Percentiles rank a stretch among this genome's conserved stretches.
Evolutionary conservation across 1,140 invertebrate genomes (phyloP).

Genomic region (Littorina saxatilis): DNA sequence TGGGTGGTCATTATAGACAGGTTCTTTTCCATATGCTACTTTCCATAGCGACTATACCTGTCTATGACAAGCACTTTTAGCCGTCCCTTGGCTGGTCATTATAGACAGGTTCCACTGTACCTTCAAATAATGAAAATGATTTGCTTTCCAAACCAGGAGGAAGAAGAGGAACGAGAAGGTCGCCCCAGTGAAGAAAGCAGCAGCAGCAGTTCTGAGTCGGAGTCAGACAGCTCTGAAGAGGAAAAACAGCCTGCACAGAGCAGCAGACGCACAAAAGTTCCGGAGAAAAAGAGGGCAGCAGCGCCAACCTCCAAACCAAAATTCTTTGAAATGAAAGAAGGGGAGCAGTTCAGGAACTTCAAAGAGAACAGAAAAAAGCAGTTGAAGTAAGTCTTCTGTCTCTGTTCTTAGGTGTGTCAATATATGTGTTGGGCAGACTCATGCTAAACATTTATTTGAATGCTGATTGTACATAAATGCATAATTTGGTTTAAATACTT

Average conservation of each 20-base stretch:
- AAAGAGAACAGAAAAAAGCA: constrained; percentile 74
- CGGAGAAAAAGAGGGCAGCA: background rate
- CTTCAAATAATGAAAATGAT: too few species aligned
- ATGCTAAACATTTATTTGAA: too few species aligned
- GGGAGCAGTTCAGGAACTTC: constrained; percentile 79
- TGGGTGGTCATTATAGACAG: too few species aligned
- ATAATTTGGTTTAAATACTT: background rate
- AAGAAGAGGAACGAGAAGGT: constrained; percentile 73
- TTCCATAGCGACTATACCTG: too few species aligned
- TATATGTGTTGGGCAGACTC: too few species aligned
- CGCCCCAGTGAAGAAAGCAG: constrained; percentile 72
- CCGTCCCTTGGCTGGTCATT: too few species aligned
- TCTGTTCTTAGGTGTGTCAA: too few species aligned
- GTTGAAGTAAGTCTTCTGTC: constrained; percentile 74
- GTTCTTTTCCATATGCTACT: too few species aligned
- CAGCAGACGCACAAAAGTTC: background rate
- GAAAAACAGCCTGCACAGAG: background rate
- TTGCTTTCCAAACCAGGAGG: too few species aligned
- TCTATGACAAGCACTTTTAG: too few species aligned
- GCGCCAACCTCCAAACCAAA: constrained; percentile 73
- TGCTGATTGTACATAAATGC: background rate
- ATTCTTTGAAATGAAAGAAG: constrained; percentile 82
- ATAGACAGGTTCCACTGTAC: too few species aligned
- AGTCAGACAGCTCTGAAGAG: constrained; percentile 75
- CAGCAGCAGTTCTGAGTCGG: constrained; percentile 79